Conservation (phyloP, 2,797 vertebrate genomes). For the Anniella stebbinsi region DNA sequence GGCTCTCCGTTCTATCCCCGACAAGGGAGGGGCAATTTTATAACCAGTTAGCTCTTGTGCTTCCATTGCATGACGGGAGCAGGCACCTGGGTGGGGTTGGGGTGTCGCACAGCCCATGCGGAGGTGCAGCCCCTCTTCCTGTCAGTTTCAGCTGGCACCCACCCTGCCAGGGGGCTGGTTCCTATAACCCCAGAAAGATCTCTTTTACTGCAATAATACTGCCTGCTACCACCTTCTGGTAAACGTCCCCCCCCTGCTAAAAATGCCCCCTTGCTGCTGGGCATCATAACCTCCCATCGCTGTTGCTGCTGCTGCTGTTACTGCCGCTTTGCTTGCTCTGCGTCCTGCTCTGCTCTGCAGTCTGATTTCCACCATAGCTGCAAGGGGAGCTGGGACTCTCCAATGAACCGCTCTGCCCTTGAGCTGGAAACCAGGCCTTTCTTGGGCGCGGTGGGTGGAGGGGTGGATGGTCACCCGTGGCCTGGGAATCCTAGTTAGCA, state of each 20-base stretch:
- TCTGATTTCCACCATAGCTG: neutral
- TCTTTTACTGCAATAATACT: slow-evolving; percentile 37
- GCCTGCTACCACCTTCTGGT: slow-evolving; percentile 19
- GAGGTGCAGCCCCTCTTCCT: neutral
- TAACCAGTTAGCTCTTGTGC: slow-evolving; percentile 41
- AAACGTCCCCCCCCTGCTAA: neutral
- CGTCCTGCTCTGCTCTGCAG: neutral
- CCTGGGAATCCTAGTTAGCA: neutral
- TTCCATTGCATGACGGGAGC: slow-evolving; percentile 49
- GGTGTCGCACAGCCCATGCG: neutral
- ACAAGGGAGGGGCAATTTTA: slow-evolving; percentile 47
- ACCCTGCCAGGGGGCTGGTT: slow-evolving; percentile 17
- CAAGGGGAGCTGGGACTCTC: neutral
- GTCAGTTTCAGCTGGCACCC: neutral
- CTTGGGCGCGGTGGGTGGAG: neutral
- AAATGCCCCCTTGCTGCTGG: neutral
- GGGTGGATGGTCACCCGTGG: neutral
- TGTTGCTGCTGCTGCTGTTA: slow-evolving; percentile 37
- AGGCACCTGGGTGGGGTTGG: slow-evolving; percentile 15
- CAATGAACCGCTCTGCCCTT: neutral
- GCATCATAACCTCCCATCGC: neutral
- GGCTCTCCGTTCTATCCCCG: slow-evolving; percentile 27
- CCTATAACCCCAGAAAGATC: slow-evolving; percentile 6
- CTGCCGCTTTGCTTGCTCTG: slow-evolving; percentile 18
- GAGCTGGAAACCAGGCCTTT: neutral